phyloP scores from a whole-genome alignment of 2,888 invertebrate genomes.

The Melanotus villosus region DNA sequence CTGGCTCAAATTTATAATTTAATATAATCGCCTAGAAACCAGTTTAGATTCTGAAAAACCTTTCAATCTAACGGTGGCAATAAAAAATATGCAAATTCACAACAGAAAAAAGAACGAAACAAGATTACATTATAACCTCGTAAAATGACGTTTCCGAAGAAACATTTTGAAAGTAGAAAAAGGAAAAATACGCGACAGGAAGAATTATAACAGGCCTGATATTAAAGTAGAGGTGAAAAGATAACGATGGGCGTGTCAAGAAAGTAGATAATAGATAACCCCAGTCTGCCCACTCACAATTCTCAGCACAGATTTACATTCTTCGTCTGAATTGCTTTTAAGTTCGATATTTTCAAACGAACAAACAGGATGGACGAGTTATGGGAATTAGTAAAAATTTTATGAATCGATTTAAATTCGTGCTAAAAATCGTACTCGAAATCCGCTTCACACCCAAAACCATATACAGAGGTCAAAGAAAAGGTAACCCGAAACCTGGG shows the following conservation, averaged over 20 bases:
- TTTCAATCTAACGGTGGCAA: too few species aligned
- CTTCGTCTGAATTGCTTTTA: not conserved
- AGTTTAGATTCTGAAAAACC: too few species aligned
- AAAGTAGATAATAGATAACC: constrained; percentile 33
- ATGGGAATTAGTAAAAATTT: too few species aligned
- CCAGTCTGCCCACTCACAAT: constrained; percentile 29
- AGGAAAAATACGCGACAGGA: not conserved
- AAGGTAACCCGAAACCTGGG: constrained; percentile 6
- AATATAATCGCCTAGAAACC: too few species aligned
- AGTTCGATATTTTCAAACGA: too few species aligned
- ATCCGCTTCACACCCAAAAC: not conserved
- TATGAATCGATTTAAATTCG: too few species aligned
- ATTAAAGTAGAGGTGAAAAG: constrained; percentile 14
- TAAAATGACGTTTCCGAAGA: not conserved
- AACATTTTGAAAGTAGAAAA: constrained; percentile 2
- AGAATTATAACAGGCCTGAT: constrained; percentile 9
- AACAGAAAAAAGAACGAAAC: too few species aligned
- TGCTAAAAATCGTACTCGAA: too few species aligned
- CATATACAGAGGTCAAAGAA: not conserved
- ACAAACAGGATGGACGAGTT: too few species aligned
- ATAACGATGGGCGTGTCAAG: constrained; percentile 17
- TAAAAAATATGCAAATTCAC: too few species aligned
- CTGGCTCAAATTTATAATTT: too few species aligned
- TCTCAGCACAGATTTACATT: constrained; percentile 18
- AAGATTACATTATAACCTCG: too few species aligned